Percentiles rank a stretch among this genome's conserved stretches.
Evolutionary conservation across 2,888 invertebrate species (phyloP).

Genomic region (Brachypterus glaber): DNA sequence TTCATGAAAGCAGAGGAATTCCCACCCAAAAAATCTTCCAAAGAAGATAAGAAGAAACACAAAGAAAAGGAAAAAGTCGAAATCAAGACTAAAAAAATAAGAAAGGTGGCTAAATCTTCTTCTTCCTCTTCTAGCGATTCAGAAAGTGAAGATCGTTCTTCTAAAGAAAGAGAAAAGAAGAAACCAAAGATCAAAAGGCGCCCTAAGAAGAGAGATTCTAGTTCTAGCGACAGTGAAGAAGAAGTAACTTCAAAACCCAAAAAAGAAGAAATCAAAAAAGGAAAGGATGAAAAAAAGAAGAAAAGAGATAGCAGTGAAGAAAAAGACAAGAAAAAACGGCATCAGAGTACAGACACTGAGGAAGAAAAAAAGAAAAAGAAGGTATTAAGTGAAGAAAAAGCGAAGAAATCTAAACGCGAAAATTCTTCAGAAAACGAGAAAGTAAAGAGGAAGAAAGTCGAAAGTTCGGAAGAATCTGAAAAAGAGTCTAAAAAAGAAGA

Average conservation of each 20-base stretch:
- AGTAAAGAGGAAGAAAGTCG: constrained; percentile 33
- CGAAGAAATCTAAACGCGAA: constrained; percentile 39
- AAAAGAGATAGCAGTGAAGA: constrained; percentile 46
- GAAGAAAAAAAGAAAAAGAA: constrained; percentile 44
- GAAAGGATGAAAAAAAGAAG: constrained; percentile 43
- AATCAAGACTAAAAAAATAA: constrained; percentile 32
- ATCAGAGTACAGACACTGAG: constrained; percentile 52
- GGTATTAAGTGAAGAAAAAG: constrained; percentile 43
- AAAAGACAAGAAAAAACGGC: constrained; percentile 46
- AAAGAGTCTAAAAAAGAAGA: too few species aligned
- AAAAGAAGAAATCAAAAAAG: constrained; percentile 45
- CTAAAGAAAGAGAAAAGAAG: constrained; percentile 31
- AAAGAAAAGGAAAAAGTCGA: constrained; percentile 34
- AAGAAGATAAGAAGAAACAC: constrained; percentile 42
- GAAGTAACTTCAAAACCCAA: constrained; percentile 35
- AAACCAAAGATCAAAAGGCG: constrained; percentile 36
- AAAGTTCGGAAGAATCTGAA: constrained; percentile 37
- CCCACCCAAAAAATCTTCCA: constrained; percentile 41
- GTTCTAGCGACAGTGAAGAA: constrained; percentile 41
- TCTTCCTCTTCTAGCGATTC: constrained; percentile 36
- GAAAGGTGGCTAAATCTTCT: too few species aligned
- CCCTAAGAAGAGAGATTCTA: constrained; percentile 43
- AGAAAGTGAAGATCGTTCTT: constrained; percentile 35
- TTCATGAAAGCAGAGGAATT: constrained; percentile 64
- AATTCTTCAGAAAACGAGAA: constrained; percentile 37